These are phyloP conservation scores for Cryptoprocta ferox DNA, from an alignment of 2,797 vertebrate species.

Conservation along the genomic window DNA sequence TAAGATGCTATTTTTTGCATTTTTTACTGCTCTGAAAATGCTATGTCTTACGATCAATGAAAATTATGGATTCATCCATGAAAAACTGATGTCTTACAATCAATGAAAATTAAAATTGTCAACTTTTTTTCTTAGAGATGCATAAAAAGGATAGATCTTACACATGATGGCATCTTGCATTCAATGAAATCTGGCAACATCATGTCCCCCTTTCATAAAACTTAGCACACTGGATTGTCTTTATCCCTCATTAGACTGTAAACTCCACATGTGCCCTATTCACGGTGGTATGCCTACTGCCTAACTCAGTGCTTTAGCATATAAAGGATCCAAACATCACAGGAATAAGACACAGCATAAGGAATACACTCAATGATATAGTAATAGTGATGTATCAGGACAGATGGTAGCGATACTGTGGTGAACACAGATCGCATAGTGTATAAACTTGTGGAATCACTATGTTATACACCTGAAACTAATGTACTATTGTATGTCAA, in stretches of 20 bases:
- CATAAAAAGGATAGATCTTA: neutral
- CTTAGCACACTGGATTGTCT: neutral
- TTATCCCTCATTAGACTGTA: neutral
- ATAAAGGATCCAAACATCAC: neutral
- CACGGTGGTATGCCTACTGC: too few relatives aligned
- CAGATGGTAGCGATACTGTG: neutral
- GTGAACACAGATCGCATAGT: neutral
- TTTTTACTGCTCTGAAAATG: constrained; percentile 31
- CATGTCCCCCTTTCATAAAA: neutral
- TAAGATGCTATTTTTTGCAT: neutral
- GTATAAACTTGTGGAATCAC: neutral
- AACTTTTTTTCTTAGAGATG: neutral
- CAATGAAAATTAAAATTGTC: neutral
- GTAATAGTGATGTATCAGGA: neutral
- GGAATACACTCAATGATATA: neutral
- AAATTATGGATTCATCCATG: neutral
- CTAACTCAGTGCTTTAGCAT: neutral
- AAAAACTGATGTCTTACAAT: neutral
- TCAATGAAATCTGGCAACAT: neutral
- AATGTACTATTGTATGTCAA: neutral
- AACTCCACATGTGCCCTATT: neutral
- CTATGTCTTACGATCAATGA: neutral
- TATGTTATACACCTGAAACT: neutral
- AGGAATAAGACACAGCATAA: neutral
- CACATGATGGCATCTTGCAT: neutral